These are phyloP conservation scores for Euspilapteryx auroguttella DNA, from an alignment of 2,888 invertebrate genomes.

Conservation along the genomic window DNA sequence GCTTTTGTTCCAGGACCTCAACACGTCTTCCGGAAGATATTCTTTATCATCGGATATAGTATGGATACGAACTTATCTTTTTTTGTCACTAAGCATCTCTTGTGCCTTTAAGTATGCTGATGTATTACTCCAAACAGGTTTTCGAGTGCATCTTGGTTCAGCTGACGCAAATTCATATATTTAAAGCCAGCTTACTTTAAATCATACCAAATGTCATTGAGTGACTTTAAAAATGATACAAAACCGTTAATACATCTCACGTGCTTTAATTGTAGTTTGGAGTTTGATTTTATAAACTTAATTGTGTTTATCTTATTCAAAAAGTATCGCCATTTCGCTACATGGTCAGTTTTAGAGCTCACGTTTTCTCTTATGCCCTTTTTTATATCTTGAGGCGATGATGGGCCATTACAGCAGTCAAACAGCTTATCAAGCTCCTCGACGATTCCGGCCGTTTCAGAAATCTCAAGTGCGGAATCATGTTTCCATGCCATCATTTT, in stretches of 20 bases:
- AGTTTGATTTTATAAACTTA: constrained; percentile 5
- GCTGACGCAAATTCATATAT: constrained; percentile 3
- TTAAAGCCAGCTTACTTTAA: constrained; percentile 2
- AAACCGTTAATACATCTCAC: constrained; percentile 7
- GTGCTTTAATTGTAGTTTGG: constrained; percentile 2
- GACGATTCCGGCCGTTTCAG: constrained; percentile 6
- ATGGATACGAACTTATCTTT: no score
- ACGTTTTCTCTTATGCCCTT: constrained; percentile 9
- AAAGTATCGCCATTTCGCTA: constrained; percentile 5
- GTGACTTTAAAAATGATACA: constrained; percentile 3
- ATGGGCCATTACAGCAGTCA: constrained; percentile 9
- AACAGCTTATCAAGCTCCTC: constrained; percentile 6
- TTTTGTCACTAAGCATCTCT: no score
- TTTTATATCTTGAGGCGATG: constrained; percentile 7
- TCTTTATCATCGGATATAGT: no score
- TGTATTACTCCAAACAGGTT: constrained; percentile 3
- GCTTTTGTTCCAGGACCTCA: no score
- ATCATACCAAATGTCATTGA: constrained; percentile 5
- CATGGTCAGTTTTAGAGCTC: constrained; percentile 5
- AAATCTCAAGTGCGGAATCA: constrained; percentile 2
- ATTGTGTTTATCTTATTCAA: constrained; percentile 4
- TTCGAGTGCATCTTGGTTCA: constrained; percentile 5
- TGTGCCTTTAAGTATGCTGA: no score
- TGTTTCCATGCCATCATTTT: constrained; percentile 6
- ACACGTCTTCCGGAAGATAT: no score